phyloP scores from a whole-genome alignment of 1,140 invertebrate genomes.

The Drosophila burlai region DNA sequence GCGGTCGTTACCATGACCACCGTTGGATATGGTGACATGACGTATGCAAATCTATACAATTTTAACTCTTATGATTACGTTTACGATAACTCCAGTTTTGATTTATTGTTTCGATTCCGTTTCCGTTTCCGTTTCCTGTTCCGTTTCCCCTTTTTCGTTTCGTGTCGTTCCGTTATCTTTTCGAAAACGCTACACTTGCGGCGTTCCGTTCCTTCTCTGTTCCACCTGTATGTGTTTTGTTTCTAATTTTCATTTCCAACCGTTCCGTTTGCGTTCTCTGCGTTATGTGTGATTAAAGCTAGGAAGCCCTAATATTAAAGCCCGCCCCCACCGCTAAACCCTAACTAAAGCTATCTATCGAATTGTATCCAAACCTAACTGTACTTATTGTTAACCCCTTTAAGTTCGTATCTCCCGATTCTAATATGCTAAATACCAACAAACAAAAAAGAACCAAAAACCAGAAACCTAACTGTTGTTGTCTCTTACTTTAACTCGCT shows the following conservation, averaged over 20 bases:
- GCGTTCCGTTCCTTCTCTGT: constrained; percentile 24
- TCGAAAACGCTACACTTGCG: constrained; percentile 7
- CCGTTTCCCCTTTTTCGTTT: constrained; percentile 22
- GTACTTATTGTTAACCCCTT: constrained; percentile 41
- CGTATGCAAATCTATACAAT: constrained; percentile 90
- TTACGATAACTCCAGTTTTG: constrained; percentile 70
- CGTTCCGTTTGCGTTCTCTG: constrained; percentile 40
- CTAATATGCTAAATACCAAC: constrained; percentile 22
- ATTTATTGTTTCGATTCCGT: constrained; percentile 38
- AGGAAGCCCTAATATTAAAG: constrained; percentile 15
- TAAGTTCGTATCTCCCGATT: constrained; percentile 40
- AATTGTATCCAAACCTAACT: constrained; percentile 42
- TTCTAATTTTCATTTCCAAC: constrained; percentile 35
- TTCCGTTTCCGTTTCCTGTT: constrained; percentile 29
- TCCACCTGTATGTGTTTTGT: constrained; percentile 22
- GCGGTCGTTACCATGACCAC: constrained; percentile 99
- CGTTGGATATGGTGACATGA: constrained; percentile 99
- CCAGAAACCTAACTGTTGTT: constrained; percentile 41
- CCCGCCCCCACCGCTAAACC: constrained; percentile 20
- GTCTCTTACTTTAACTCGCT: constrained; percentile 59
- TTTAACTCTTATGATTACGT: constrained; percentile 70
- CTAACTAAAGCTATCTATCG: constrained; percentile 38
- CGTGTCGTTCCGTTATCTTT: constrained; percentile 31
- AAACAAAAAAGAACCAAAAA: constrained; percentile 5
- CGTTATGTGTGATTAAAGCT: constrained; percentile 44